Conservation (phyloP, 2,888 invertebrate species). For the Antheraea yamamai region DNA sequence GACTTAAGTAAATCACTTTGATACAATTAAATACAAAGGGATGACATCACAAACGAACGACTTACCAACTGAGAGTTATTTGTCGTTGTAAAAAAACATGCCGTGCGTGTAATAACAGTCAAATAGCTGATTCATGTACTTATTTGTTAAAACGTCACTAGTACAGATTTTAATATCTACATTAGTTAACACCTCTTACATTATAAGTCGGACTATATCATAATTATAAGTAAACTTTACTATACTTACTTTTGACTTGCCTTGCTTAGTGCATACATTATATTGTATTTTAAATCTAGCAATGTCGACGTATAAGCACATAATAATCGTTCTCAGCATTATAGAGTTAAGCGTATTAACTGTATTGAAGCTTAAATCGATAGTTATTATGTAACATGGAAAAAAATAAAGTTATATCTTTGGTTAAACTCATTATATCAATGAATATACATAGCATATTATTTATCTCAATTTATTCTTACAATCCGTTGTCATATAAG, state of each 20-base stretch:
- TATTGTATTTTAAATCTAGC: background rate
- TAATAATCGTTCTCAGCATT: background rate
- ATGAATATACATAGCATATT: too few relatives aligned
- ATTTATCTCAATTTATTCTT: too few relatives aligned
- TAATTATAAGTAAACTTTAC: background rate
- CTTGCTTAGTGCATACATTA: background rate
- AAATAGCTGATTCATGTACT: background rate
- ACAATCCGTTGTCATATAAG: too few relatives aligned
- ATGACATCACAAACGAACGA: background rate
- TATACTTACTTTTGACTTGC: background rate
- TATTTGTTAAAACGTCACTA: too few relatives aligned
- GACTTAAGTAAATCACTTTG: background rate
- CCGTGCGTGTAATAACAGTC: background rate
- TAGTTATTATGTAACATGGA: background rate
- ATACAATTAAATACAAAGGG: background rate
- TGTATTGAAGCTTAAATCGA: background rate
- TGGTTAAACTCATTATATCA: too few relatives aligned
- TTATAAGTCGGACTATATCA: constrained; percentile 1
- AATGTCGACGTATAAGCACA: background rate
- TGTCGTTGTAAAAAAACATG: background rate
- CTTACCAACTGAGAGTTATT: background rate
- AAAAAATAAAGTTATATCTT: background rate
- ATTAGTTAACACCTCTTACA: too few relatives aligned
- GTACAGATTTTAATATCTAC: too few relatives aligned
- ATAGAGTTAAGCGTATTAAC: background rate